phyloP scores from a whole-genome alignment of 2,888 invertebrate species.

The Eristalis intricaria region DNA sequence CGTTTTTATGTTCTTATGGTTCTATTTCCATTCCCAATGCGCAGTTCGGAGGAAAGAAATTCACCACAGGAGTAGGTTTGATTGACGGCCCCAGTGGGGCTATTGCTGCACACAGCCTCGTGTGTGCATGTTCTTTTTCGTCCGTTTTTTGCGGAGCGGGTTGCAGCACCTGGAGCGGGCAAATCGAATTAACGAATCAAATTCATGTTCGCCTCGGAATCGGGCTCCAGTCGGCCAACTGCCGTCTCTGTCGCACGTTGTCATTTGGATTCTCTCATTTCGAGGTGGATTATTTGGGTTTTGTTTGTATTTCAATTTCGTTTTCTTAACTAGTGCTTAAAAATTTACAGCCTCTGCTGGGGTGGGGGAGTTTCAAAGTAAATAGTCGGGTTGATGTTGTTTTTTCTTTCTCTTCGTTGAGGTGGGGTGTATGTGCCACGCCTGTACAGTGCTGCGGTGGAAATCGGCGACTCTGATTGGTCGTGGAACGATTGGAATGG shows the following conservation, averaged over 20 bases:
- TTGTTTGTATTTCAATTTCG: slow-evolving; percentile 48
- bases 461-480: slow-evolving; percentile 31
- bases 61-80: background rate
- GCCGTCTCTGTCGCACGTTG: slow-evolving; percentile 53
- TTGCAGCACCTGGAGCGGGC: slow-evolving; percentile 19
- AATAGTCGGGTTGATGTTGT: background rate
- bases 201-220: slow-evolving; percentile 47
- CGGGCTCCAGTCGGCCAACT: slow-evolving; percentile 1
- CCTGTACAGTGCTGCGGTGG: slow-evolving; percentile 33
- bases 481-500: slow-evolving; percentile 18
- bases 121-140: background rate
- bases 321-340: slow-evolving; percentile 43
- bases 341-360: background rate
- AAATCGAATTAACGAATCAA: slow-evolving; percentile 67
- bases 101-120: background rate
- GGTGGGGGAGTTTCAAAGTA: slow-evolving; percentile 27
- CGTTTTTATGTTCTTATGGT: background rate
- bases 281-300: slow-evolving; percentile 50
- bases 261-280: slow-evolving; percentile 53
- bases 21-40: slow-evolving; percentile 42
- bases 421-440: slow-evolving; percentile 23
- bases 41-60: slow-evolving; percentile 22
- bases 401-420: background rate
- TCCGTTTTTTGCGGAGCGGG: background rate
- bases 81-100: background rate